Evolutionary conservation across 1,140 invertebrate species (phyloP).

Genomic region (Drosophila bipectinata): DNA sequence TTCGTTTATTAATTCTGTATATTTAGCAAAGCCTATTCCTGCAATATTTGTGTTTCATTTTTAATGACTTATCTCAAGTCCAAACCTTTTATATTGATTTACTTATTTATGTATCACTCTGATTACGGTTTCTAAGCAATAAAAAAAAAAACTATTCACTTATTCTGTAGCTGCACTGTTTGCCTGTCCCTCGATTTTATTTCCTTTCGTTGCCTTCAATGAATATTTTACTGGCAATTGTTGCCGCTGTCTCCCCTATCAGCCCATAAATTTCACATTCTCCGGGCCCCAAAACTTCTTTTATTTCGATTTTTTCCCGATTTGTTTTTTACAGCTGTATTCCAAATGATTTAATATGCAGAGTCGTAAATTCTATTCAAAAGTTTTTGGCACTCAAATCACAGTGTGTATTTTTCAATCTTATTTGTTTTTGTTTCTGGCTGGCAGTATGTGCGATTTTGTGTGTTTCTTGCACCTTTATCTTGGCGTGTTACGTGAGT

Average conservation of each 20-base stretch:
- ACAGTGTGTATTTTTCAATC: constrained; percentile 32
- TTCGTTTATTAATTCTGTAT: no score
- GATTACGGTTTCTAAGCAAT: background rate
- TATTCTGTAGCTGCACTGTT: background rate
- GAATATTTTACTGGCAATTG: constrained; percentile 68
- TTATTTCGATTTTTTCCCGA: constrained; percentile 12
- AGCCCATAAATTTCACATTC: constrained; percentile 32
- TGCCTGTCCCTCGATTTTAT: constrained; percentile 28
- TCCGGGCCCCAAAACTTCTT: constrained; percentile 23
- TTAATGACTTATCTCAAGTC: background rate
- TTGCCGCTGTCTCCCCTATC: constrained; percentile 15
- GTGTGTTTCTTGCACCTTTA: constrained; percentile 33
- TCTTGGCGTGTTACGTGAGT: constrained; percentile 59
- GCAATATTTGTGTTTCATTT: background rate
- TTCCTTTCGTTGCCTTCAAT: constrained; percentile 27
- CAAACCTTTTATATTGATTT: no score
- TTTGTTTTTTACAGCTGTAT: constrained; percentile 7
- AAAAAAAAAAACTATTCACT: background rate
- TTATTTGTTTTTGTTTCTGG: constrained; percentile 35
- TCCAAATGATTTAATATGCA: constrained; percentile 73
- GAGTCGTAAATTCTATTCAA: constrained; percentile 71
- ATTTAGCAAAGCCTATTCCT: no score
- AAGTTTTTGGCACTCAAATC: constrained; percentile 56
- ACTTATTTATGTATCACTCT: no score
- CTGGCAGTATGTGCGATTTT: constrained; percentile 31